phyloP scores from a whole-genome alignment of 2,888 invertebrate species.

The Cyrtodaria siliqua region DNA sequence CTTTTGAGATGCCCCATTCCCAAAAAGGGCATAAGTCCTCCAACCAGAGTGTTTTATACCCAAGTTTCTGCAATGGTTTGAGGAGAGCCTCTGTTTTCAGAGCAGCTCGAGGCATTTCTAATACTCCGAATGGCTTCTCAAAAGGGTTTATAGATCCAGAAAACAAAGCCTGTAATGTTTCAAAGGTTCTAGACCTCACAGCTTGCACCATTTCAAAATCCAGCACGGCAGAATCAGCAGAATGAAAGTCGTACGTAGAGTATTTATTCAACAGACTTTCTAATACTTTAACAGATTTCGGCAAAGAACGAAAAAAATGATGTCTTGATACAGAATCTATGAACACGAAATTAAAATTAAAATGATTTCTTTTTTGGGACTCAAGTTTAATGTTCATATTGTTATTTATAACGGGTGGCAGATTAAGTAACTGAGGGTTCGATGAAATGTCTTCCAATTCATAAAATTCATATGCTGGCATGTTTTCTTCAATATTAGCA shows the following conservation, averaged over 20 bases:
- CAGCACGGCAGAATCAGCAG: slow-evolving; percentile 55
- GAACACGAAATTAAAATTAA: slow-evolving; percentile 76
- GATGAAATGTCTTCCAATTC: background rate
- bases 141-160: slow-evolving; percentile 71
- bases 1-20: slow-evolving; percentile 80
- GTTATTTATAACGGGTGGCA: slow-evolving; percentile 28
- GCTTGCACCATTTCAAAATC: slow-evolving; percentile 78
- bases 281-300: slow-evolving; percentile 65
- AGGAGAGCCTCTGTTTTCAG: slow-evolving; percentile 64
- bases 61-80: slow-evolving; percentile 56
- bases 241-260: background rate
- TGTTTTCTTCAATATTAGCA: background rate
- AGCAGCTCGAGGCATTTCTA: slow-evolving; percentile 68
- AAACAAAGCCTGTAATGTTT: slow-evolving; percentile 75
- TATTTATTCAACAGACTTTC: slow-evolving; percentile 38
- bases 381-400: no score
- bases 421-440: slow-evolving; percentile 45
- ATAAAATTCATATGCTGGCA: background rate
- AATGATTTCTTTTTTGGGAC: background rate
- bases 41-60: slow-evolving; percentile 75
- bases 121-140: slow-evolving; percentile 71
- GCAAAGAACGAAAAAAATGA: slow-evolving; percentile 77
- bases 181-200: slow-evolving; percentile 77
- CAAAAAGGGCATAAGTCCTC: slow-evolving; percentile 79
- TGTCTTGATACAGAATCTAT: slow-evolving; percentile 78